phyloP scores from a whole-genome alignment of 2,113 vertebrate genomes.

The Gnathonemus echidnorhynchus region DNA sequence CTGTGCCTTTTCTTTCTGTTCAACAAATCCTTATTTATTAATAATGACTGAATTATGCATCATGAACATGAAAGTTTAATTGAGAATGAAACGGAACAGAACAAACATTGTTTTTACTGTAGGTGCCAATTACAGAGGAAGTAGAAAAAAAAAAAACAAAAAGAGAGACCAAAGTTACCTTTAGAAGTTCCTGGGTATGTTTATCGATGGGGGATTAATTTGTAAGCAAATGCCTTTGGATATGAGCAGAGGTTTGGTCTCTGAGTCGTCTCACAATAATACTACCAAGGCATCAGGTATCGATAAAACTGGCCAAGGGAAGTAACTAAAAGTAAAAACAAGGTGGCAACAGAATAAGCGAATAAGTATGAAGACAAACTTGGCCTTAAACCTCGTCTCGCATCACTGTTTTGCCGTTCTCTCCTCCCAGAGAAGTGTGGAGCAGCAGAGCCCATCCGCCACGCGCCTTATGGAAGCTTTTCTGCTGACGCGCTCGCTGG shows the following conservation, averaged over 20 bases:
- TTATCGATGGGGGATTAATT: slow-evolving; percentile 11
- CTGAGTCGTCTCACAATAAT: not conserved
- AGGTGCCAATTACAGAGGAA: slow-evolving; percentile 1
- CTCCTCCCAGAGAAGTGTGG: not conserved
- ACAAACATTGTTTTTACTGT: not conserved
- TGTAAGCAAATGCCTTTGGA: slow-evolving; percentile 1
- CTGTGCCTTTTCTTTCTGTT: not conserved
- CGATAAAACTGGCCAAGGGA: not conserved
- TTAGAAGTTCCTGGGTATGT: slow-evolving; percentile 1
- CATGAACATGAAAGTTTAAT: slow-evolving; percentile 15
- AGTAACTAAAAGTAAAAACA: slow-evolving; percentile 8
- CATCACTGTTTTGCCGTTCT: not conserved
- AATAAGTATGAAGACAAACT: slow-evolving; percentile 11
- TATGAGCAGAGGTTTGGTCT: slow-evolving; percentile 8
- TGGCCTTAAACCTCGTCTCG: slow-evolving; percentile 14
- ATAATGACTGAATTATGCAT: slow-evolving; percentile 25
- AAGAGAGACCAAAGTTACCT: not conserved
- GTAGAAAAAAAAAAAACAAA: not conserved
- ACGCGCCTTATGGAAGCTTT: not conserved
- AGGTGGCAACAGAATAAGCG: slow-evolving; percentile 13
- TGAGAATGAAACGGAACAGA: slow-evolving; percentile 7
- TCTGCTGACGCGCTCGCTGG: not conserved
- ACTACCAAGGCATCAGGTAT: slow-evolving; percentile 14
- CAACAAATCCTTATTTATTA: slow-evolving; percentile 28
- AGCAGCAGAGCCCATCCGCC: not conserved